Evolutionary conservation across 1,140 invertebrate species (phyloP).

Genomic region (Meloidogyne floridensis): DNA sequence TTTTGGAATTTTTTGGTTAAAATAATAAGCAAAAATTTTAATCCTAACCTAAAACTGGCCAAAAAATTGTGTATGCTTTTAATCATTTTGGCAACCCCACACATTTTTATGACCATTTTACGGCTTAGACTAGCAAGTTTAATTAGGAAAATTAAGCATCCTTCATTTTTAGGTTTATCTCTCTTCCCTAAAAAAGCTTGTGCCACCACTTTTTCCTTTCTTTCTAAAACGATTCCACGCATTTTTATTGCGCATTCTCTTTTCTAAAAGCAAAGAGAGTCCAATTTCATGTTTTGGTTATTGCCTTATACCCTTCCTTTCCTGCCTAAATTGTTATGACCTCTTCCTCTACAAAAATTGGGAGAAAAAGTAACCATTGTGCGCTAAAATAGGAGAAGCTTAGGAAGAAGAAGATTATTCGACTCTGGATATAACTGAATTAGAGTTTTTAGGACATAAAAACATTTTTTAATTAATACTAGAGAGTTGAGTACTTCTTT

Average conservation of each 20-base stretch:
- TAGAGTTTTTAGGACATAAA: not conserved
- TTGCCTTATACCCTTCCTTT: not conserved
- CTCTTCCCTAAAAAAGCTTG: not conserved
- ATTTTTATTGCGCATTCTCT: not conserved
- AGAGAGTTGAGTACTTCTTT: not conserved
- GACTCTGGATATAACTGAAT: not conserved
- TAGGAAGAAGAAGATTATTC: not conserved
- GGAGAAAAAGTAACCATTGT: not conserved
- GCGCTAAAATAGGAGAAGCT: not conserved
- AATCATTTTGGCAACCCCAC: not conserved
- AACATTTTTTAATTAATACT: not conserved
- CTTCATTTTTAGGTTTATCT: not conserved
- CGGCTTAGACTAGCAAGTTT: not conserved
- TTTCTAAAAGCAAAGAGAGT: not conserved
- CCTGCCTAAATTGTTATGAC: not conserved
- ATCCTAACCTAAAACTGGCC: not conserved
- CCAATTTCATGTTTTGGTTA: constrained; percentile 33
- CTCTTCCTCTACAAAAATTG: not conserved
- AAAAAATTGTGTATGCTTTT: not conserved
- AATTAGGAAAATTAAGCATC: not conserved
- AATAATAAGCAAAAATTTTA: not conserved
- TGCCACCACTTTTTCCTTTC: not conserved
- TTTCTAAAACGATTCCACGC: not conserved
- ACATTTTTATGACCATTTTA: not conserved
- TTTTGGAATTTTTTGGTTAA: not conserved